Base-by-base conservation (phyloP, 2,113 vertebrate species). In the Turdus rufiventris region DNA sequence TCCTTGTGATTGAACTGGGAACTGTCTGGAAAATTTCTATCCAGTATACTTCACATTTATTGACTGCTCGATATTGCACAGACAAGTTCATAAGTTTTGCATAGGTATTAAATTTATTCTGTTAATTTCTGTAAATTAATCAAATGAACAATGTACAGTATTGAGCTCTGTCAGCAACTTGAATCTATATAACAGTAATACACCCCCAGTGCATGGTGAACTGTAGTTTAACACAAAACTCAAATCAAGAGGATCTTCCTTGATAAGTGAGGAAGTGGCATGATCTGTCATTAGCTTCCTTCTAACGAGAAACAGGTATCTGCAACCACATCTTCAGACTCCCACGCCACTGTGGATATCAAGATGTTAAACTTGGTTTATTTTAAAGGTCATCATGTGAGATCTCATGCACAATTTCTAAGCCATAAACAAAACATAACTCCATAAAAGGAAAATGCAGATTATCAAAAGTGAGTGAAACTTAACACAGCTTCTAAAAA, bases 231-330 rank as follows among this genome's bases (percentile, higher is more conserved):
- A 90, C 54, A 56, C 40, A 56, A 89, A 94, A 67, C 51, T 51
- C 11, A 14, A 85, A 92, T 66, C 63, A 56, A 31, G 63, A 91
- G 89, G 50, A 84, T 96, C 94, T 93, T 96, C 93, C 89, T 86
- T 94, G 93, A 6, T 94, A 88, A 95, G 87, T 84, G 96, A 98
- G 97, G 97, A 98, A 98, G 97, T 97, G 96, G 97, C 97, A 93
- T 92, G 91, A 96, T 97, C 67, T 96, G 96, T 97, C 94, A 98
- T 98, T 97, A 97, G 97, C 96, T 98, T 98, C 97, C 97, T 97
- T 97, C 94, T 96, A 95, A 96, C 94, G 88, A 97, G 96, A 97
- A 97, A 68, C 96, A 97, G 90, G 95, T 98, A 98, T 97, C 93
- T 94, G 88, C 94, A 96, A 97, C 98, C 97, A 96, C 97, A 98